Base-by-base conservation (phyloP, 2,888 invertebrate genomes). In the Lydus trimaculatus region DNA sequence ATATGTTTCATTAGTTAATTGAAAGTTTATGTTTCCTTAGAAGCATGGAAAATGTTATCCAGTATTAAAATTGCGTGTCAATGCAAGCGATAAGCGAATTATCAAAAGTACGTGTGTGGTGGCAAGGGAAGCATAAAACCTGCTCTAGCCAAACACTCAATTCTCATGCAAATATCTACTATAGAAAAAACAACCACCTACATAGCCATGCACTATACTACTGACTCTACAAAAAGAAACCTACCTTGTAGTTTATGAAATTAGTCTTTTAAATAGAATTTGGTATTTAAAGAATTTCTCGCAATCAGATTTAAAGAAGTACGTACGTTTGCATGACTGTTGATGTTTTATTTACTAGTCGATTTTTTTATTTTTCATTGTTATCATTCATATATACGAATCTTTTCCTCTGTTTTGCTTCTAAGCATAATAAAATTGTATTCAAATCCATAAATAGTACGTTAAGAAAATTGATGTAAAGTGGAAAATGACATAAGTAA, bases 401-500 rank as follows among this genome's bases (percentile, higher is more conserved):
- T 48, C 20, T 48, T 48, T 20, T 20, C 48, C 9, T 20, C 6
- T 9, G 4, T 31, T 0, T 17, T 43, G 17, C 17, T 17, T 2
- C 17, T 43, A 20, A 48, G 48, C 31, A 48, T 76, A 77, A 77
- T 73, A 64, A 71, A 75, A 76, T 75, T 74, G 73, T 71, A 74
- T 73, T 73, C 65, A 68, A 70, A 77, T 77, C 73, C 73, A 75
- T 76, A 76, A 76, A 75, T 70, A 76, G 71, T 66, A 74, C 66
- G 71, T 69, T 64, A 61, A 65, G 67, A 62, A 77, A 78, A 79
- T 77, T 76, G 79, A 79, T 77, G 76, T 73, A 79, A 79, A 79
- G 77, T 76, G 77, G 75, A 77, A 78, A 78, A 79, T 75, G 76
- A 76, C 73, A 78, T 75, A 74, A 74, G 74, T 74, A 75, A 76